phyloP scores from a whole-genome alignment of 1,140 invertebrate genomes.

The Diprion similis region DNA sequence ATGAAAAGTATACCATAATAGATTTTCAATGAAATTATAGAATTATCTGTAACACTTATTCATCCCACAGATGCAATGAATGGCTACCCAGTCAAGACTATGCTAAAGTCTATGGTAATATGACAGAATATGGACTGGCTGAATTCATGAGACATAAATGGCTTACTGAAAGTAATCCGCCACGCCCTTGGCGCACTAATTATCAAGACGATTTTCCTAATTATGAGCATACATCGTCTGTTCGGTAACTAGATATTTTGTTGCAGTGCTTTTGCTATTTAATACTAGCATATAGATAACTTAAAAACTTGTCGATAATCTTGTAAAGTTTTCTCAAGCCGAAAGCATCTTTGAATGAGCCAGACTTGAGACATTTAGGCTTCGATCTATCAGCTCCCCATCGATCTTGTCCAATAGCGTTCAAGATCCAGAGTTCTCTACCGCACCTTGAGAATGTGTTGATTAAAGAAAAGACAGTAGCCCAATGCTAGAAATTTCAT shows the following conservation, averaged over 20 bases:
- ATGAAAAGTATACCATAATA: neutral
- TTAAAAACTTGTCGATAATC: neutral
- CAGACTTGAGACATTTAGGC: neutral
- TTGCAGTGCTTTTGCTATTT: neutral
- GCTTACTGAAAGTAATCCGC: neutral
- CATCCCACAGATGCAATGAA: slow-evolving; percentile 9
- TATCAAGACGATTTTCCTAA: neutral
- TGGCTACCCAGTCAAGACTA: slow-evolving; percentile 28
- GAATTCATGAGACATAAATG: slow-evolving; percentile 20
- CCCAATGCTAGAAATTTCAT: too few relatives aligned
- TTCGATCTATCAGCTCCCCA: neutral
- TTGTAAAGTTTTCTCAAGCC: neutral
- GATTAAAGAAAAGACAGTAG: too few relatives aligned
- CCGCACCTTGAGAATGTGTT: neutral
- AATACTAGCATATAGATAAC: neutral
- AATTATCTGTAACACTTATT: neutral
- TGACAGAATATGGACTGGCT: slow-evolving; percentile 23
- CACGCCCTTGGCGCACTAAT: slow-evolving; percentile 4
- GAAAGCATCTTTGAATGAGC: neutral
- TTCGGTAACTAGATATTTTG: neutral
- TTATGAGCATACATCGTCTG: neutral
- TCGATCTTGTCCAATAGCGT: neutral
- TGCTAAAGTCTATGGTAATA: slow-evolving; percentile 26
- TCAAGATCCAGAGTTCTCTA: neutral
- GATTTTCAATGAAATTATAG: slow-evolving; percentile 4